These are phyloP conservation scores for Istiophorus platypterus DNA, from an alignment of 2,113 vertebrate species.

Conservation along the genomic window DNA sequence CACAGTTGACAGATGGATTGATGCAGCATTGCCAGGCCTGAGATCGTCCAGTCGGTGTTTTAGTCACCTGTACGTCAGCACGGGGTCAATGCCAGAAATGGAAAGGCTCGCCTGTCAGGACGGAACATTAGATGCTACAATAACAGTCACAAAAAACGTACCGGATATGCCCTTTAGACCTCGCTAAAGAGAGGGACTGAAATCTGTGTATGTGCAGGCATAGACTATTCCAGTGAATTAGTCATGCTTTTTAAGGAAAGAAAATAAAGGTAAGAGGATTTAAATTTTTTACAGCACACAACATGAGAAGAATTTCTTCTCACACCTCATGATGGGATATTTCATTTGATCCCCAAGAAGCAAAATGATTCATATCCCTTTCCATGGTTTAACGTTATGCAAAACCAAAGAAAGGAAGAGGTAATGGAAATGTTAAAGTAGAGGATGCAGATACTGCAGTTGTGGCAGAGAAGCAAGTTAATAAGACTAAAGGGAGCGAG, in stretches of 20 bases:
- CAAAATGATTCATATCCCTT: slow-evolving; percentile 36
- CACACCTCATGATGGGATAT: slow-evolving; percentile 38
- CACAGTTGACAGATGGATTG: slow-evolving; percentile 67
- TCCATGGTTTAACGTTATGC: slow-evolving; percentile 29
- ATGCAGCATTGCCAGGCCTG: slow-evolving; percentile 59
- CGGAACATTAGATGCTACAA: slow-evolving; percentile 35
- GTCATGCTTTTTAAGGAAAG: slow-evolving; percentile 42
- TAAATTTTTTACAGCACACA: slow-evolving; percentile 32
- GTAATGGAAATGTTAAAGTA: slow-evolving; percentile 4
- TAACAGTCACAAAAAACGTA: slow-evolving; percentile 17
- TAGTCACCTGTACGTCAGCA: slow-evolving; percentile 75
- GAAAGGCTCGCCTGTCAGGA: slow-evolving; percentile 28
- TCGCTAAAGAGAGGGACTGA: slow-evolving; percentile 13
- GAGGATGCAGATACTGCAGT: slow-evolving; percentile 25
- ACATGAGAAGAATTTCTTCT: slow-evolving; percentile 49
- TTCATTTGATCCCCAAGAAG: slow-evolving; percentile 49
- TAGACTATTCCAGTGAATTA: slow-evolving; percentile 43
- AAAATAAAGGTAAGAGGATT: slow-evolving; percentile 52
- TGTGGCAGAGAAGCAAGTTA: slow-evolving; percentile 39
- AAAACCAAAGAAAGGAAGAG: slow-evolving; percentile 2
- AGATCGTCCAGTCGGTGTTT: slow-evolving; percentile 66
- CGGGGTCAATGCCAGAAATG: slow-evolving; percentile 52
- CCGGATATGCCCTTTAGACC: neutral
- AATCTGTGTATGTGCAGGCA: neutral
- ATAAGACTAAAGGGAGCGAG: slow-evolving; percentile 57